These are phyloP conservation scores for Cheirogaleus major DNA, from an alignment of 2,797 vertebrate genomes.

Conservation along the genomic window DNA sequence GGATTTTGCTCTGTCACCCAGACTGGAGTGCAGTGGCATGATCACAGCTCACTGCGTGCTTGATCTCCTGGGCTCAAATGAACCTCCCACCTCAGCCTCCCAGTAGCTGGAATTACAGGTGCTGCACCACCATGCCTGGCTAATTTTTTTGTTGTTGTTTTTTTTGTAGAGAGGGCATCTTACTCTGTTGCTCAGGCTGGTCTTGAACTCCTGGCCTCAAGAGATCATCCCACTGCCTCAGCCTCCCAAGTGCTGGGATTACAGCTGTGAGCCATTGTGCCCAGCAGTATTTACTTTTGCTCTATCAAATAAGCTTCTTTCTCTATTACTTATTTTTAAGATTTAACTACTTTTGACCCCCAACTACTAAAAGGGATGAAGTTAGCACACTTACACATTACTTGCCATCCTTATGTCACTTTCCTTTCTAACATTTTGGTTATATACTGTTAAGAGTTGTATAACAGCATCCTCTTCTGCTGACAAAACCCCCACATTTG, in stretches of 20 bases:
- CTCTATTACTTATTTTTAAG: background rate
- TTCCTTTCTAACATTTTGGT: background rate
- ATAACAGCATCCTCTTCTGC: background rate
- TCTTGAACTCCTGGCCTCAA: background rate
- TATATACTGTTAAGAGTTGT: background rate
- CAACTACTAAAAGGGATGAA: background rate
- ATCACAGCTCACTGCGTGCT: background rate
- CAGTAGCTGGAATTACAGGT: background rate
- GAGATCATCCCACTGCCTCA: background rate
- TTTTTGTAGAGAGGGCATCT: background rate
- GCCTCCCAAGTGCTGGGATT: background rate
- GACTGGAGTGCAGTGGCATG: background rate
- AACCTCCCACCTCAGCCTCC: background rate
- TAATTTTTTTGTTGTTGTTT: background rate
- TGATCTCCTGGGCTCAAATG: background rate
- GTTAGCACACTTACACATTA: background rate
- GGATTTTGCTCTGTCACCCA: too few relatives aligned
- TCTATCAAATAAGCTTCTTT: background rate
- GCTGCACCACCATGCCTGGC: too few relatives aligned
- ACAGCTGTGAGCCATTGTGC: background rate
- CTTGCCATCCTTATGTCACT: background rate
- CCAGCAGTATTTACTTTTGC: background rate
- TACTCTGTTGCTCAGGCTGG: background rate
- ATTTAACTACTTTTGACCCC: background rate
- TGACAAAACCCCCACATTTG: background rate